A percentile compares a stretch with the other conserved stretches of the same genome.
Evolutionary conservation across 1,140 invertebrate species (phyloP).

Genomic region (Aphelinus atriplicis): DNA sequence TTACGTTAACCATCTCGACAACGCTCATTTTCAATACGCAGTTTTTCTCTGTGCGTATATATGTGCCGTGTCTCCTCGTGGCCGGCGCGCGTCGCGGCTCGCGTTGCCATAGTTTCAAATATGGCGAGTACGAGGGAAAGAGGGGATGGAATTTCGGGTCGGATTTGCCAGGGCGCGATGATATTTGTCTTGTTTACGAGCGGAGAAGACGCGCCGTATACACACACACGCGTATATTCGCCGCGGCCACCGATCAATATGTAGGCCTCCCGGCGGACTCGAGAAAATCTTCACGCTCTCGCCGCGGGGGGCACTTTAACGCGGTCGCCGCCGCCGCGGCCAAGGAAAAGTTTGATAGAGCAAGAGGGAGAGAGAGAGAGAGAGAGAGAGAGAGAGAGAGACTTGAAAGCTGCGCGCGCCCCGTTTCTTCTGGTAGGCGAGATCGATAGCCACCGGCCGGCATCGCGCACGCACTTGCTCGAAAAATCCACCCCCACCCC

Average conservation of each 20-base stretch:
- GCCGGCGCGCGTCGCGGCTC: not conserved
- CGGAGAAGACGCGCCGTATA: constrained; percentile 6
- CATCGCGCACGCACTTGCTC: constrained; percentile 17
- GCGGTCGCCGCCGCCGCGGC: not conserved
- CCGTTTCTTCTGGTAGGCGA: constrained; percentile 10
- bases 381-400: constrained; percentile 20
- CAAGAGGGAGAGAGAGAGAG: no score
- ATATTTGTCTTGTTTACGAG: constrained; percentile 39
- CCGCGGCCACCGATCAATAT: constrained; percentile 15
- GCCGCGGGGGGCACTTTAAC: constrained; percentile 20
- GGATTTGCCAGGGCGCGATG: not conserved
- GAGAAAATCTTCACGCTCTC: constrained; percentile 15
- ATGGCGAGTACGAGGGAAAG: constrained; percentile 27
- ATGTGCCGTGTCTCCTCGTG: not conserved
- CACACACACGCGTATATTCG: not conserved
- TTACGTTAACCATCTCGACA: no score
- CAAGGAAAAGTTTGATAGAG: no score
- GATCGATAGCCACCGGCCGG: constrained; percentile 23
- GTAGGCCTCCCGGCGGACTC: constrained; percentile 26
- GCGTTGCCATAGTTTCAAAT: constrained; percentile 44
- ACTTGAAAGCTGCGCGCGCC: constrained; percentile 35
- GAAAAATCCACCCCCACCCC: constrained; percentile 7
- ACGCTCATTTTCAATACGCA: no score
- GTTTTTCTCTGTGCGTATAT: no score
- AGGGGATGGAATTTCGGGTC: constrained; percentile 8